phyloP scores from a whole-genome alignment of 2,888 invertebrate genomes.

The Parochlus steinenii region DNA sequence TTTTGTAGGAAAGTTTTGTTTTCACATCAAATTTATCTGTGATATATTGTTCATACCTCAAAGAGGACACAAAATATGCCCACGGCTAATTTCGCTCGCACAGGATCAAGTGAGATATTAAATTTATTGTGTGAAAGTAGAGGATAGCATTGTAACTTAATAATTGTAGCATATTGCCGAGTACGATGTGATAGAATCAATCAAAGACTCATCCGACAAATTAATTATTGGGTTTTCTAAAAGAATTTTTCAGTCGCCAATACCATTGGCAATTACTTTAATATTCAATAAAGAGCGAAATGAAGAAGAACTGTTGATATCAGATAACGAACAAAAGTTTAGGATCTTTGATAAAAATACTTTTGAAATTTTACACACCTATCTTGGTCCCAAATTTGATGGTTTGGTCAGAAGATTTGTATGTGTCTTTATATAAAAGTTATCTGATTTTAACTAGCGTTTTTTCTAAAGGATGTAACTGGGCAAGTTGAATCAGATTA shows the following conservation, averaged over 20 bases:
- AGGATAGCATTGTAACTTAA: neutral
- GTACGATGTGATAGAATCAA: conserved; percentile 28
- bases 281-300: conserved; percentile 3
- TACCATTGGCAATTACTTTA: conserved; percentile 6
- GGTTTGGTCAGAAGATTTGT: conserved; percentile 31
- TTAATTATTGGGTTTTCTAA: conserved; percentile 5
- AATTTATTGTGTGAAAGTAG: too few species aligned
- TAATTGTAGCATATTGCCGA: conserved; percentile 24
- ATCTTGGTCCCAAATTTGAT: conserved; percentile 51
- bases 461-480: too few species aligned
- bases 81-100: conserved; percentile 7
- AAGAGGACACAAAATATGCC: neutral
- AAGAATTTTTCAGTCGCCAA: conserved; percentile 6
- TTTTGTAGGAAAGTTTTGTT: conserved; percentile 40
- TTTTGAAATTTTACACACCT: conserved; percentile 45
- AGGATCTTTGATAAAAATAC: conserved; percentile 46
- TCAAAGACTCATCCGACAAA: conserved; percentile 14
- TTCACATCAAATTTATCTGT: conserved; percentile 40
- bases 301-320: conserved; percentile 13
- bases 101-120: conserved; percentile 9
- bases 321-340: conserved; percentile 41
- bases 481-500: too few species aligned
- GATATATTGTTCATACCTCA: conserved; percentile 35
- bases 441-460: too few species aligned
- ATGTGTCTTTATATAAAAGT: too few species aligned